phyloP scores from a whole-genome alignment of 2,797 vertebrate genomes.

The Amphiprion clarkii region DNA sequence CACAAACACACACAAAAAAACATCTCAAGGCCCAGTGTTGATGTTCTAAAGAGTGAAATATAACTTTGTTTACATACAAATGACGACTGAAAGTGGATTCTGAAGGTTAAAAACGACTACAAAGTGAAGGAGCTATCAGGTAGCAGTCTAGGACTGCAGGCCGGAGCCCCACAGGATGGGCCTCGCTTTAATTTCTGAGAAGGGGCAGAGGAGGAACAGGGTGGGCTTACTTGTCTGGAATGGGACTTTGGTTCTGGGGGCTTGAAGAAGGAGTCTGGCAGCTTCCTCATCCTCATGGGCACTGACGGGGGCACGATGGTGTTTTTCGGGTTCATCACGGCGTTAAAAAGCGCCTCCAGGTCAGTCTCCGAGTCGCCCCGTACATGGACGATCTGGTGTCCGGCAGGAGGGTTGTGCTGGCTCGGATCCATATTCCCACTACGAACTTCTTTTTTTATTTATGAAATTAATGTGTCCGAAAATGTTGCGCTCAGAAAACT shows the following conservation, averaged over 20 bases:
- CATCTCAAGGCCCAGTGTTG: no score
- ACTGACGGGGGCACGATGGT: constrained; percentile 89
- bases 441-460: constrained; percentile 36
- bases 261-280: constrained; percentile 98
- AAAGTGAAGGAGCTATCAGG: neutral
- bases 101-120: neutral
- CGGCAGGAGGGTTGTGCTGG: constrained; percentile 90
- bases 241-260: constrained; percentile 97
- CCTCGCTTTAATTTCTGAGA: constrained; percentile 58
- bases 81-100: neutral
- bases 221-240: constrained; percentile 93
- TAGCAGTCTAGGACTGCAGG: constrained; percentile 10
- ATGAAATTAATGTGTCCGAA: constrained; percentile 7
- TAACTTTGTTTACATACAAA: no score
- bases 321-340: constrained; percentile 98
- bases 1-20: no score
- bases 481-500: constrained; percentile 33
- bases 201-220: constrained; percentile 55
- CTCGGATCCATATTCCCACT: constrained; percentile 86
- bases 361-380: constrained; percentile 97
- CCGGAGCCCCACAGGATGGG: constrained; percentile 60
- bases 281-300: constrained; percentile 96
- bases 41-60: no score
- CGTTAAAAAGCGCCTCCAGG: constrained; percentile 96
- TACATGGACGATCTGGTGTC: constrained; percentile 96